Evolutionary conservation across 1,140 invertebrate species (phyloP).

Genomic region (Zophobas atratus): DNA sequence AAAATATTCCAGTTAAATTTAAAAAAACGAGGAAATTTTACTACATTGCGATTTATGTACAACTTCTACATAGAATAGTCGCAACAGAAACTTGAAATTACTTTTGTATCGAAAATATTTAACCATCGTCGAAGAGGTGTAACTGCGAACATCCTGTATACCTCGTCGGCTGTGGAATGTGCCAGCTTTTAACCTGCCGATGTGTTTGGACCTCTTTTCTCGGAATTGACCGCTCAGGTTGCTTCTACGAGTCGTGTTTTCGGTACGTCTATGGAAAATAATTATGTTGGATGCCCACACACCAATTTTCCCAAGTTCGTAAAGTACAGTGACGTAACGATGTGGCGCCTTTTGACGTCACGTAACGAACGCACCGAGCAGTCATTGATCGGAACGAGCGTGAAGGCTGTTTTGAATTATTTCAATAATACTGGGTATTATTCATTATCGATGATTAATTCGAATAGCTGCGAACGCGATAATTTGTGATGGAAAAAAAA

Average conservation of each 20-base stretch:
- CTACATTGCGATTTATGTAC: no score
- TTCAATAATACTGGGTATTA: conserved; percentile 1
- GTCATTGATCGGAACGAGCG: conserved; percentile 29
- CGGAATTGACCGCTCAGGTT: conserved; percentile 9
- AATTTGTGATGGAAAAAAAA: background rate
- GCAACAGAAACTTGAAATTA: no score
- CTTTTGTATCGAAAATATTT: no score
- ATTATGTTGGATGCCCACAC: conserved; percentile 7
- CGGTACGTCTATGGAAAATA: conserved; percentile 2
- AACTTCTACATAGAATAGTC: no score
- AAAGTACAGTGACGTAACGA: conserved; percentile 27
- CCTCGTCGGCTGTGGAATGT: conserved; percentile 10
- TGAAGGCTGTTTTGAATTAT: conserved; percentile 15
- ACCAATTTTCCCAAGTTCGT: conserved; percentile 26
- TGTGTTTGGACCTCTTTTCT: conserved; percentile 38
- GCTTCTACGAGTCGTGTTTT: conserved; percentile 4
- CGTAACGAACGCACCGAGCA: conserved; percentile 25
- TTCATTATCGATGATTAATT: background rate
- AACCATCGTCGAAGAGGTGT: background rate
- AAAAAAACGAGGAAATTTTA: no score
- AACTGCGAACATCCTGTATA: conserved; percentile 34
- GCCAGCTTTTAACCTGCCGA: conserved; percentile 33
- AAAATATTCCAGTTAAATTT: no score
- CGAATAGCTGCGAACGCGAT: background rate
- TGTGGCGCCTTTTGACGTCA: conserved; percentile 39